phyloP scores from a whole-genome alignment of 2,888 invertebrate species.

The Tachina grossa region DNA sequence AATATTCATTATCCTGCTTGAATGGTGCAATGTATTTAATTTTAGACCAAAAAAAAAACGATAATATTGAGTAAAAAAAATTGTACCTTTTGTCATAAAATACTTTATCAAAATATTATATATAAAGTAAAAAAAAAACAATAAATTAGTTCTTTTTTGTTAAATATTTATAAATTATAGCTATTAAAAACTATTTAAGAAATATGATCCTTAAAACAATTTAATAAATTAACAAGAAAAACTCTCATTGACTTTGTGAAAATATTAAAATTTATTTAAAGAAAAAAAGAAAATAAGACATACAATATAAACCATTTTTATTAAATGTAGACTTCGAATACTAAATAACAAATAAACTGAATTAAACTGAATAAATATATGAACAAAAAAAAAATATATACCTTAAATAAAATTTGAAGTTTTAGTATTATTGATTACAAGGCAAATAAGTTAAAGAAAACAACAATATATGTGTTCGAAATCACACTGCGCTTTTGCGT shows the following conservation, averaged over 20 bases:
- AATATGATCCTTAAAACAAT: conserved; percentile 43
- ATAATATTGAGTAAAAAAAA: conserved; percentile 28
- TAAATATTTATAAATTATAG: conserved; percentile 53
- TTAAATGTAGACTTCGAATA: conserved; percentile 62
- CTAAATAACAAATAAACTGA: conserved; percentile 43
- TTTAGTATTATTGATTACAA: not conserved
- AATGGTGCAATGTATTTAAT: conserved; percentile 36
- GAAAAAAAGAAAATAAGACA: conserved; percentile 3
- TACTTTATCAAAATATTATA: conserved; percentile 45
- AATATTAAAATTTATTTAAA: conserved; percentile 47
- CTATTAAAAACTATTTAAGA: conserved; percentile 44
- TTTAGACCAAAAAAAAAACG: not conserved
- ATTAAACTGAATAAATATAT: conserved; percentile 61
- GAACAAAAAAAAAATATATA: conserved; percentile 42
- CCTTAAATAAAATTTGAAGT: not conserved
- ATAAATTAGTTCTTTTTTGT: conserved; percentile 59
- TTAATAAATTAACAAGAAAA: conserved; percentile 2
- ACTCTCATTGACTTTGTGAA: conserved; percentile 57
- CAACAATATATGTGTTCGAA: not conserved
- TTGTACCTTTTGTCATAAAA: conserved; percentile 69
- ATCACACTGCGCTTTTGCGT: no score
- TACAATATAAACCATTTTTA: conserved; percentile 47
- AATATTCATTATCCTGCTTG: conserved; percentile 46
- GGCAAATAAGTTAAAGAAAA: not conserved
- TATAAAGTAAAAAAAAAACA: conserved; percentile 33